A percentile compares a stretch with the other conserved stretches of the same genome.
Evolutionary conservation across 2,797 vertebrate species (phyloP).

Genomic region (Falco naumanni): DNA sequence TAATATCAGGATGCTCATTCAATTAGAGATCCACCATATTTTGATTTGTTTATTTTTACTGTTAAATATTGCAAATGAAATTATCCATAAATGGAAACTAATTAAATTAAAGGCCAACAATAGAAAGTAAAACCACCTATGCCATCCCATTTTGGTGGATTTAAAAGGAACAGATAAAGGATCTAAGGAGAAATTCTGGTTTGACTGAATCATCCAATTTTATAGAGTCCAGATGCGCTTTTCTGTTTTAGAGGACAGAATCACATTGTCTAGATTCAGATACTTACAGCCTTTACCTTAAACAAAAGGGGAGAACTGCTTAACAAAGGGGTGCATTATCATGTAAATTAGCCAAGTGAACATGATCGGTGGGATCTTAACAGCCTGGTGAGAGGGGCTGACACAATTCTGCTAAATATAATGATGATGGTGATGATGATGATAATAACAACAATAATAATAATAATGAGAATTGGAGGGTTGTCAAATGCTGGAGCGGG

Average conservation of each 20-base stretch:
- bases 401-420: not conserved
- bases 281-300: accelerated
- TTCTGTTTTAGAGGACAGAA: not conserved
- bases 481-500: not conserved
- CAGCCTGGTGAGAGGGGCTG: not conserved
- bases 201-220: not conserved
- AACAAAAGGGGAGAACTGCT: not conserved
- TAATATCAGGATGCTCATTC: not conserved
- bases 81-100: not conserved
- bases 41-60: not conserved
- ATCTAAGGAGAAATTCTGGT: not conserved
- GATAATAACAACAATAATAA: no score
- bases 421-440: no score
- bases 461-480: no score
- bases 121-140: not conserved
- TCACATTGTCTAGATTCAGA: not conserved
- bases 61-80: not conserved
- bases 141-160: not conserved
- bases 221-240: not conserved
- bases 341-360: not conserved
- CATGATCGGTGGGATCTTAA: not conserved
- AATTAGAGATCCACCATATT: not conserved
- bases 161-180: not conserved
- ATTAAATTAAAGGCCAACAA: not conserved
- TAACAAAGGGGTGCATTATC: not conserved